These are phyloP conservation scores for Apodemus speciosus DNA, from an alignment of 2,113 vertebrate genomes.

Conservation along the genomic window DNA sequence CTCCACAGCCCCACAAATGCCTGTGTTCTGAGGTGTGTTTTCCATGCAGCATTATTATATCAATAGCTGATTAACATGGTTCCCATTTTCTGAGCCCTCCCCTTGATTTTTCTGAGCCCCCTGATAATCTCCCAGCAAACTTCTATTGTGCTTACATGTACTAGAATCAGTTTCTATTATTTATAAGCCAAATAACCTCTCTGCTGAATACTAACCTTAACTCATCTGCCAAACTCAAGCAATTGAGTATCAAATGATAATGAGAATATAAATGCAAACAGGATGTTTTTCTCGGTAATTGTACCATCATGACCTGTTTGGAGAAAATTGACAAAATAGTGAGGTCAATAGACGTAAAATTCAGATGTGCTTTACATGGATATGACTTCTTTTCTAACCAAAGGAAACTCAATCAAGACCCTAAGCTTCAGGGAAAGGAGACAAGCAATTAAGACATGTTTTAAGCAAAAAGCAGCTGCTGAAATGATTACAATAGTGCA, in stretches of 20 bases:
- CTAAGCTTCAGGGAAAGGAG: constrained; percentile 41
- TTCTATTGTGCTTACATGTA: constrained; percentile 14
- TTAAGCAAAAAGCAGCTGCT: constrained; percentile 33
- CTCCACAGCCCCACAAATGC: neutral
- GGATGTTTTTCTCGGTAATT: constrained; percentile 44
- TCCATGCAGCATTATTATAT: neutral
- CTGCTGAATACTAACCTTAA: neutral
- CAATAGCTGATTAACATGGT: neutral
- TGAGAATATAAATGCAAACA: neutral
- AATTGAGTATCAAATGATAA: constrained; percentile 36
- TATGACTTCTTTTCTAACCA: constrained; percentile 39
- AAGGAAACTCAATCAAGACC: constrained; percentile 60
- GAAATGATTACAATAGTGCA: constrained; percentile 30
- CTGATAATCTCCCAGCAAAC: neutral
- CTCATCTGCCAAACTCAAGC: constrained; percentile 20
- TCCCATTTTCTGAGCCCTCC: neutral
- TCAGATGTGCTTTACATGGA: constrained; percentile 15
- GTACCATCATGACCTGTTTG: constrained; percentile 8
- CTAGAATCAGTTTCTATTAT: constrained; percentile 6
- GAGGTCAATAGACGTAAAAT: neutral
- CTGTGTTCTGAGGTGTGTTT: neutral
- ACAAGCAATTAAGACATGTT: constrained; percentile 61
- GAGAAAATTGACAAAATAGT: constrained; percentile 54
- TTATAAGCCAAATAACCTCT: constrained; percentile 34
- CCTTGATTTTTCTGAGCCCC: constrained; percentile 16